phyloP scores from a whole-genome alignment of 2,113 vertebrate genomes.

The Dasyprocta punctata region DNA sequence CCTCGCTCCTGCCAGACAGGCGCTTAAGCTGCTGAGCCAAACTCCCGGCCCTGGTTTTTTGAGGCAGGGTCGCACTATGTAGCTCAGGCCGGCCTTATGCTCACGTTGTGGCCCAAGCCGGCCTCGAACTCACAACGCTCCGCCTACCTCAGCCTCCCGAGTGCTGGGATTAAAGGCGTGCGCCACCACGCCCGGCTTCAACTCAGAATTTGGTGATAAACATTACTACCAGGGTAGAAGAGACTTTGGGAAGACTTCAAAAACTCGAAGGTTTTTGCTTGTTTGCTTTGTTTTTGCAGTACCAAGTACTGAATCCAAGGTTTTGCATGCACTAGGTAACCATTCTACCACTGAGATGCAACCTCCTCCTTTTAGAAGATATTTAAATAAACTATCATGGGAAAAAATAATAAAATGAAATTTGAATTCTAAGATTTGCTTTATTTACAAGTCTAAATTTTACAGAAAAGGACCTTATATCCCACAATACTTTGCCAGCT shows the following conservation, averaged over 20 bases:
- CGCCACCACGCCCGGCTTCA: too few relatives aligned
- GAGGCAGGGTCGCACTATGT: too few relatives aligned
- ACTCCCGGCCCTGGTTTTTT: too few relatives aligned
- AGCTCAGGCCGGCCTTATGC: too few relatives aligned
- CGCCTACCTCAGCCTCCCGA: too few relatives aligned
- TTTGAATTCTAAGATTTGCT: not conserved
- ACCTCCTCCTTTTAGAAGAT: not conserved
- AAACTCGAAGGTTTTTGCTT: not conserved
- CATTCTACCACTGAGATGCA: not conserved
- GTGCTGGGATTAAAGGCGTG: too few relatives aligned
- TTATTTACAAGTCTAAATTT: not conserved
- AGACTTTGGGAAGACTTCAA: not conserved
- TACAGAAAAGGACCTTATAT: not conserved
- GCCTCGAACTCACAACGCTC: too few relatives aligned
- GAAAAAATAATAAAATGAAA: not conserved
- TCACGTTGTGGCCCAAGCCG: too few relatives aligned
- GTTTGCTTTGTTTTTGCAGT: not conserved
- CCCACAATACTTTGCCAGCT: not conserved
- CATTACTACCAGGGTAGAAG: not conserved
- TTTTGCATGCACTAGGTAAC: not conserved
- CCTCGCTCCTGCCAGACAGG: too few relatives aligned
- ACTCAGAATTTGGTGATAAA: not conserved
- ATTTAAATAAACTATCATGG: not conserved
- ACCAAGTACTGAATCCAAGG: not conserved
- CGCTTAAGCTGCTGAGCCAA: too few relatives aligned